A percentile compares a stretch with the other conserved stretches of the same genome.
Evolutionary conservation across 2,113 vertebrate genomes (phyloP).

Genomic region (Hepsetus odoe): DNA sequence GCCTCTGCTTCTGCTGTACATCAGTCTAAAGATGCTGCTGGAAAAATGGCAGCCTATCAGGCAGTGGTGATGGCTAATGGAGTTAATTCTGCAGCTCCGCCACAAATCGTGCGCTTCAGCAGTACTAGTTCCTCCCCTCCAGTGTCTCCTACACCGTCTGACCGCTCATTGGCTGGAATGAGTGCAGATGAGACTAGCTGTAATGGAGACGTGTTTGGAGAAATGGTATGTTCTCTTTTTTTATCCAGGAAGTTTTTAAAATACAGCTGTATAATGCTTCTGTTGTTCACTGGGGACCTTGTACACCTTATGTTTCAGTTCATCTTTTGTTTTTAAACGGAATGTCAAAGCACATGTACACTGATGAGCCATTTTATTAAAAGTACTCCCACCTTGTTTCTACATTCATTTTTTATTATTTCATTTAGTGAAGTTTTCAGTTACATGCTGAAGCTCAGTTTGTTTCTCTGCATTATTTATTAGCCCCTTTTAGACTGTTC

Average conservation of each 20-base stretch:
- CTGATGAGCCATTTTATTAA: too few relatives aligned
- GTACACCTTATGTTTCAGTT: conserved; percentile 27
- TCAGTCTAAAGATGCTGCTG: conserved; percentile 63
- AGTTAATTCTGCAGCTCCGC: conserved; percentile 54
- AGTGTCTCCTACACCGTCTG: conserved; percentile 88
- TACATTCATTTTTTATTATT: too few relatives aligned
- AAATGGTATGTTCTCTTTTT: conserved; percentile 78
- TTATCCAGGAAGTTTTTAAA: conserved; percentile 1
- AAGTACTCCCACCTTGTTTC: too few relatives aligned
- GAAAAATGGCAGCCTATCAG: conserved; percentile 78
- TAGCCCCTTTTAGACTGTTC: too few relatives aligned
- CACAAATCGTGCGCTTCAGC: conserved; percentile 84
- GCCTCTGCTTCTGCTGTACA: conserved; percentile 31
- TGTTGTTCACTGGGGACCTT: conserved; percentile 20
- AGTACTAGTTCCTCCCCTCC: conserved; percentile 93
- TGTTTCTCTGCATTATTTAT: too few relatives aligned
- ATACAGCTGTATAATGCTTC: conserved; percentile 12
- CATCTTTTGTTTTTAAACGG: background rate
- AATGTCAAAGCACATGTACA: too few relatives aligned
- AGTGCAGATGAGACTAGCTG: conserved; percentile 90
- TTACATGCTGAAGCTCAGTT: too few relatives aligned
- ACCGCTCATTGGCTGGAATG: conserved; percentile 82
- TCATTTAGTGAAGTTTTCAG: too few relatives aligned
- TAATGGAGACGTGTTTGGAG: conserved; percentile 88
- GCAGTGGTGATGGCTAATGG: conserved; percentile 72